phyloP scores from a whole-genome alignment of 2,888 invertebrate genomes.

The Abrostola tripartita region DNA sequence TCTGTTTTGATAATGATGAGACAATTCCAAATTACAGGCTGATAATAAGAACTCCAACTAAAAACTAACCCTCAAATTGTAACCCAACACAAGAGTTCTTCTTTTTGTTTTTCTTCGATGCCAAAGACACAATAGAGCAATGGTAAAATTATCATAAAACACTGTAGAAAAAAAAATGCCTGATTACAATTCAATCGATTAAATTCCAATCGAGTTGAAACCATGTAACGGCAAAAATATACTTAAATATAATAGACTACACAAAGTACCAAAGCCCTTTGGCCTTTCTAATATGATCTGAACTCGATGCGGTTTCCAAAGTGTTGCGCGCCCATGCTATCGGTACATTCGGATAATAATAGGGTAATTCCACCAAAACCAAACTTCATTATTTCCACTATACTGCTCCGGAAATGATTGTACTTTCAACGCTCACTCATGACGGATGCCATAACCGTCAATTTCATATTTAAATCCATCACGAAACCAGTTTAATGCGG shows the following conservation, averaged over 20 bases:
- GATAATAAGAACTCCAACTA: too few relatives aligned
- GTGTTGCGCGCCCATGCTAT: slow-evolving; percentile 33
- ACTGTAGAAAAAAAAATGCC: neutral
- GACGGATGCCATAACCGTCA: slow-evolving; percentile 52
- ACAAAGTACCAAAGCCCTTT: slow-evolving; percentile 16
- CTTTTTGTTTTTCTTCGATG: too few relatives aligned
- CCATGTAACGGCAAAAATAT: neutral
- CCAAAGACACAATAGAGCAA: too few relatives aligned
- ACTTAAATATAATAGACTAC: neutral
- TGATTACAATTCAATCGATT: neutral
- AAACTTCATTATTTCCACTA: slow-evolving; percentile 61
- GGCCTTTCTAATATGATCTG: slow-evolving; percentile 38
- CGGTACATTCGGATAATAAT: slow-evolving; percentile 48
- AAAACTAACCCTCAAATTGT: too few relatives aligned
- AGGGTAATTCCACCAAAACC: slow-evolving; percentile 47
- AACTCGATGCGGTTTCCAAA: slow-evolving; percentile 36
- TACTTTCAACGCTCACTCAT: slow-evolving; percentile 59
- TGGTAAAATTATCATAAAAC: neutral
- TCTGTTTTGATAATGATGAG: too few relatives aligned
- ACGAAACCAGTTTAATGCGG: slow-evolving; percentile 51
- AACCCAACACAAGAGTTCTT: too few relatives aligned
- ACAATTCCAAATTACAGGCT: too few relatives aligned
- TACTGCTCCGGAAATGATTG: slow-evolving; percentile 61
- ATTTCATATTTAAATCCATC: slow-evolving; percentile 56
- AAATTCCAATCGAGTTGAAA: neutral